A percentile compares a stretch with the other conserved stretches of the same genome.
Evolutionary conservation across 2,888 invertebrate species (phyloP).

Genomic region (Lasius platythorax): DNA sequence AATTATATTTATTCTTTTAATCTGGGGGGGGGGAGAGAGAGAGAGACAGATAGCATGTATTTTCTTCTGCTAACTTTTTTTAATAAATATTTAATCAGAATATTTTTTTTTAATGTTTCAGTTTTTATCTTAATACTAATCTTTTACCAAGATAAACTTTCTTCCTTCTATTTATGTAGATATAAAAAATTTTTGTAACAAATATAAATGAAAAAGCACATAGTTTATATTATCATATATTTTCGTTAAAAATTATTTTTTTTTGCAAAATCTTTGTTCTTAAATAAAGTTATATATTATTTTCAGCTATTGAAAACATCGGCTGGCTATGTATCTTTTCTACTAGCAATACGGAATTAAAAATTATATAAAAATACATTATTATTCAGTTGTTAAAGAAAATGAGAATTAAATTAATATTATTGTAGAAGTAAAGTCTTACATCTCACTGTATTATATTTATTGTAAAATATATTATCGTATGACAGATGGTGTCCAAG

Average conservation of each 20-base stretch:
- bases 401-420: background rate
- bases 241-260: background rate
- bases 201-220: background rate
- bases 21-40: too few species aligned
- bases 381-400: background rate
- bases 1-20: too few species aligned
- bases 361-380: too few species aligned
- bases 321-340: background rate
- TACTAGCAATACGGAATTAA: background rate
- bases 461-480: background rate
- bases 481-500: background rate
- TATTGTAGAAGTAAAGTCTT: background rate
- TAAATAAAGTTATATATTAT: background rate
- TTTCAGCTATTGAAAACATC: conserved; percentile 25
- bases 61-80: background rate
- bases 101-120: background rate
- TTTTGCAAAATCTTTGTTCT: background rate
- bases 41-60: background rate
- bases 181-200: background rate
- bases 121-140: background rate
- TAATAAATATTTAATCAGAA: background rate
- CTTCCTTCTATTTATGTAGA: background rate
- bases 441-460: background rate
- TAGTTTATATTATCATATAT: background rate
- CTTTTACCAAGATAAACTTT: background rate